Base-by-base conservation (phyloP, 2,113 vertebrate genomes). In the Scytalopus superciliaris region DNA sequence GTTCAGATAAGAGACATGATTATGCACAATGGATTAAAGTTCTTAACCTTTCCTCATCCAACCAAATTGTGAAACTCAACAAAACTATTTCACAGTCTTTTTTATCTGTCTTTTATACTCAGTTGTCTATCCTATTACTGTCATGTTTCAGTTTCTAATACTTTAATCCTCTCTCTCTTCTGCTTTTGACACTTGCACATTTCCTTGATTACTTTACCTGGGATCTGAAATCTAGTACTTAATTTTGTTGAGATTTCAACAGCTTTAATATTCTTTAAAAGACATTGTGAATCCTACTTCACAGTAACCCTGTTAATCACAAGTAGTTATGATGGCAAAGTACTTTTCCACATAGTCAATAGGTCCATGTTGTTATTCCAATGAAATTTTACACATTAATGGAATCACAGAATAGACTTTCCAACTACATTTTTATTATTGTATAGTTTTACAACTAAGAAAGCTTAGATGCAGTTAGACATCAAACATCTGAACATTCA, bases 101-200 rank as follows among this genome's bases (percentile, higher is more conserved):
- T 72, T 55, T 15, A 66, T 21, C 22, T 74, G 6, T 8, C 8
- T n/a, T 64, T 78, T 82, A 10, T 35, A 28, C 12, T 44, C 3
- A 19, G 8, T 50, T 68, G 2, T 1, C 1, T 39, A 9, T n/a
- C 11, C 33, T 12, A 14, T n/a, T n/a, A n/a, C n/a, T n/a, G n/a
- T n/a, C n/a, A n/a, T 47, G 2, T 55, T 35, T 22, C 10, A 9
- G 6, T 50, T 75, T 86, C 9, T 53, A 12, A 28, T 30, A 30
- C 5, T 78, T 72, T 33, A 63, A 44, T 24, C 5, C 4, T 57
- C 8, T 50, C 39, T 44, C 3, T 87, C 19, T 50, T 55, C 10
- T 5, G 3, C 8, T 85, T 92, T 83, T 63, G 12, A 30, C 5
- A 10, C 2, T 35, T 4, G 0, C 16, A 0, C n/a, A n/a, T n/a